phyloP scores from a whole-genome alignment of 2,113 vertebrate species.

The Engraulis encrasicolus region DNA sequence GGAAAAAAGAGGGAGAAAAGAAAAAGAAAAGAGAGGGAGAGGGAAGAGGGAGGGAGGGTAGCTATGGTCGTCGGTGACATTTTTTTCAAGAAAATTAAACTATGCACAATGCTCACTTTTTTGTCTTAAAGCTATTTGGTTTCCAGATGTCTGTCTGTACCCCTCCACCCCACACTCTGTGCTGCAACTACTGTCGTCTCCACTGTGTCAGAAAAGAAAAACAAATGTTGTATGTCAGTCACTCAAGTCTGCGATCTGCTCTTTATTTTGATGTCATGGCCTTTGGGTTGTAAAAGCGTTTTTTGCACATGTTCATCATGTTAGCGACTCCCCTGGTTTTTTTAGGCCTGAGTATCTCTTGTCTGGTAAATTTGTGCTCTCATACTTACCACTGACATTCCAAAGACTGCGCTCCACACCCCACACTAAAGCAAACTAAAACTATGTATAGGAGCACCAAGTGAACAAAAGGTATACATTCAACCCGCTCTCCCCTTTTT shows the following conservation, averaged over 20 bases:
- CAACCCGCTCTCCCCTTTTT: background rate
- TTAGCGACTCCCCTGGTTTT: background rate
- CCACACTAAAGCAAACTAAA: no score
- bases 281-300: constrained; percentile 58
- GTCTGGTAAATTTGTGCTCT: constrained; percentile 54
- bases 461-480: background rate
- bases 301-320: constrained; percentile 49
- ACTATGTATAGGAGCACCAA: constrained; percentile 9
- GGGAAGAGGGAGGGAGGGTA: constrained; percentile 48
- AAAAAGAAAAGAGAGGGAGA: constrained; percentile 43
- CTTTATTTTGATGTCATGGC: constrained; percentile 55
- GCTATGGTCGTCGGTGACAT: constrained; percentile 29
- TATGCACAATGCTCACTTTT: constrained; percentile 83
- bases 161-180: constrained; percentile 70
- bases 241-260: constrained; percentile 56
- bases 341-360: constrained; percentile 58
- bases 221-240: constrained; percentile 62
- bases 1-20: constrained; percentile 44
- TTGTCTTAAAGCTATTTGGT: constrained; percentile 72
- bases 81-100: constrained; percentile 70
- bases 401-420: constrained; percentile 48
- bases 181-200: constrained; percentile 69
- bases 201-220: constrained; percentile 56
- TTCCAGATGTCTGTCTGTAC: constrained; percentile 56
- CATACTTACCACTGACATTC: constrained; percentile 58